Percentiles rank a stretch among this genome's conserved stretches.
Conservation (phyloP, 2,888 invertebrate genomes). For the Anarsia innoxiella region DNA sequence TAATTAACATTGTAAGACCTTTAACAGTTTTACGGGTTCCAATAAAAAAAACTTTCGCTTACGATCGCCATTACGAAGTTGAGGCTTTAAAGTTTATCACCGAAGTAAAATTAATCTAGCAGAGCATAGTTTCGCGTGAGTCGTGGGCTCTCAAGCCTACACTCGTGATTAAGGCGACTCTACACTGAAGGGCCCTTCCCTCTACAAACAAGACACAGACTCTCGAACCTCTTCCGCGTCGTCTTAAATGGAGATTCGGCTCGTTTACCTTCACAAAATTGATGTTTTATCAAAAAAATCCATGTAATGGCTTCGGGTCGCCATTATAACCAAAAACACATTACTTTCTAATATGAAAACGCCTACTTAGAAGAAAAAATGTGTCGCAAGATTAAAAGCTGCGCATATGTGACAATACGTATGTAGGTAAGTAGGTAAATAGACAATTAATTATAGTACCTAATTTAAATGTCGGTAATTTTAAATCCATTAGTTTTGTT, state of each 20-base stretch:
- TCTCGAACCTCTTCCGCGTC: conserved; percentile 46
- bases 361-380: too few relatives aligned
- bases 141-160: conserved; percentile 42
- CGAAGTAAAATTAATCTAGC: too few relatives aligned
- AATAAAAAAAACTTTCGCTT: conserved; percentile 7
- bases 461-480: too few relatives aligned
- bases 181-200: conserved; percentile 43
- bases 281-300: conserved; percentile 10
- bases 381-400: too few relatives aligned
- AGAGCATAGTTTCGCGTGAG: too few relatives aligned
- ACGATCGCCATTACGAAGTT: conserved; percentile 1
- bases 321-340: conserved; percentile 5
- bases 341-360: too few relatives aligned
- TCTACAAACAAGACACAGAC: conserved; percentile 55
- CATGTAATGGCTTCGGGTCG: conserved; percentile 11
- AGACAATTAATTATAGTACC: too few relatives aligned
- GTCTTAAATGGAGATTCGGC: conserved; percentile 48
- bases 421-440: too few relatives aligned
- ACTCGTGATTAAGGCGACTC: conserved; percentile 66
- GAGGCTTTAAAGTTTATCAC: too few relatives aligned
- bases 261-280: conserved; percentile 27
- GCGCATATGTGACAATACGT: too few relatives aligned
- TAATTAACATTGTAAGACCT: conserved; percentile 8
- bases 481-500: too few relatives aligned
- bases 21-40: conserved; percentile 4